Evolutionary conservation across 2,113 vertebrate genomes (phyloP), one percentile per base, ranked within the genome.

Genomic region (Myodes glareolus): DNA sequence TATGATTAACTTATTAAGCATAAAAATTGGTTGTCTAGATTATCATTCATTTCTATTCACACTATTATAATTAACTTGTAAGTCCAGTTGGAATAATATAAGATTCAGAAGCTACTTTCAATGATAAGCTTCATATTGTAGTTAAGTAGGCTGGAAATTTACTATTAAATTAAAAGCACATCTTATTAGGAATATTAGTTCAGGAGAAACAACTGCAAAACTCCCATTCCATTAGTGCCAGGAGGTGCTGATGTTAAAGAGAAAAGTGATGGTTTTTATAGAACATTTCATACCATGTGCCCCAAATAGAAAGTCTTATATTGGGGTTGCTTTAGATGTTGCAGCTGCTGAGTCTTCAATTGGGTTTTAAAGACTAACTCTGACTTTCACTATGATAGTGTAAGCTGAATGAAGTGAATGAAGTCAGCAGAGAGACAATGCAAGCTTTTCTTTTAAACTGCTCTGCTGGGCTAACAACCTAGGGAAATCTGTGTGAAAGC

Each of bases 11-110:
- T 42, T 84, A 45, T 94, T 93, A 97, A 7, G 77, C 77, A 94
- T 52, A 73, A 90, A 97, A 65, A 93, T 73, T 90, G 65, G 67
- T 81, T 95, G 91, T 86, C 91, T 94, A 92, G 92, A 97, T 97
- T 97, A 67, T 92, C 29, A 93, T 86, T 98, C 33, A 93, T 96
- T 92, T 90, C 73, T 90, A 78, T 96, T 98, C 0, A 25, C 45
- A 17, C 95, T 95, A 81, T 82, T 97, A 78, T 96, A 97, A 98
- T 98, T 96, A 97, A 97, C 81, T 94, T 87, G 47, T 85, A 97
- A 97, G 86, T 91, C 94, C n/a, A 25, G 3, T 65, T 96, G 82
- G 77, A 97, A 61, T 96, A 96, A 95, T 92, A 63, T 23, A 92
- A 96, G 90, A 90, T 97, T 95, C 12, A 93, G 67, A 97, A 92